Conservation (phyloP, 2,888 invertebrate genomes). For the Gortyna flavago region DNA sequence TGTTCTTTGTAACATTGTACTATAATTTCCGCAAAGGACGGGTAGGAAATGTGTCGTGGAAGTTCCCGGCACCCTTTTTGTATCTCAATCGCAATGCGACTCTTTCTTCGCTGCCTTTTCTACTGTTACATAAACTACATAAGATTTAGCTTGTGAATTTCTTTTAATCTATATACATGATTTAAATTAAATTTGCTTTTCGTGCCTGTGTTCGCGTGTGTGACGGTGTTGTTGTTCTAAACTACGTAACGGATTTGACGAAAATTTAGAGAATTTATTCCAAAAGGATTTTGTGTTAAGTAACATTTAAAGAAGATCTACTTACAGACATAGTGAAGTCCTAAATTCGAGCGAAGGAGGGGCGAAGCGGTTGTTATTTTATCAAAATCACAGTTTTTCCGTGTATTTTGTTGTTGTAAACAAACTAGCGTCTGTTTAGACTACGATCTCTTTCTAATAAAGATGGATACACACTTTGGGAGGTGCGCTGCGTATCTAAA, state of each 20-base stretch:
- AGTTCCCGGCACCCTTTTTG: constrained; percentile 15
- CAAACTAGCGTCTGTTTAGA: background rate
- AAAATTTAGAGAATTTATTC: background rate
- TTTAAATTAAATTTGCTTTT: background rate
- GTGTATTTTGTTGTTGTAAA: background rate
- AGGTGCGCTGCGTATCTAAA: too few species aligned
- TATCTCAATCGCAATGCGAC: constrained; percentile 2
- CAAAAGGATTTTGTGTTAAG: too few species aligned
- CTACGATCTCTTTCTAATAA: background rate
- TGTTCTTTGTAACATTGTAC: constrained; percentile 46
- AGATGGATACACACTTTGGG: too few species aligned
- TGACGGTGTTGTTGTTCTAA: background rate
- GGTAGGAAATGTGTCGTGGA: constrained; percentile 36
- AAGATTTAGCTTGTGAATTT: background rate
- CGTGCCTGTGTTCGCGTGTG: background rate
- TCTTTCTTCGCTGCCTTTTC: background rate
- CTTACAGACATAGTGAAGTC: background rate
- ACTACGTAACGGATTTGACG: background rate
- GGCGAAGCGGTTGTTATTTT: background rate
- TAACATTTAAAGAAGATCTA: too few species aligned
- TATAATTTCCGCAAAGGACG: constrained; percentile 38
- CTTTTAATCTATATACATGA: background rate
- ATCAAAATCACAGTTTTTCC: background rate
- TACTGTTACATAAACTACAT: background rate
- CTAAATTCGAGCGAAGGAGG: background rate